Evolutionary conservation across 2,797 vertebrate genomes (phyloP).

Genomic region (Alfaro cultratus): DNA sequence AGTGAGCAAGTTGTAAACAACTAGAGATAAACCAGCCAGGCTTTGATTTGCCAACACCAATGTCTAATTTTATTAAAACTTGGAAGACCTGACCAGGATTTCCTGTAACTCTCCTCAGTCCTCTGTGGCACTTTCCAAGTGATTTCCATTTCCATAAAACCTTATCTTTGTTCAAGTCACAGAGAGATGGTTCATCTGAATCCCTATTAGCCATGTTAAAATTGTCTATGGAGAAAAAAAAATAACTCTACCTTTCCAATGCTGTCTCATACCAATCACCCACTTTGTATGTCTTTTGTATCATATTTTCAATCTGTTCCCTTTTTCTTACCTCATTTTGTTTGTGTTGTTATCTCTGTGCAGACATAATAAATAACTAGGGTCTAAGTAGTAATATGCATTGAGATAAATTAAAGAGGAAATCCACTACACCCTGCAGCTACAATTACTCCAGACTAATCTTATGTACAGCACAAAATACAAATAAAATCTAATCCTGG

Average conservation of each 20-base stretch:
- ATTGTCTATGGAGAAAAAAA: not conserved
- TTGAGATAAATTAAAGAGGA: conserved; percentile 2
- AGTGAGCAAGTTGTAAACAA: not conserved
- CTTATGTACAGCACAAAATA: conserved; percentile 14
- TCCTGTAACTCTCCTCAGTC: not conserved
- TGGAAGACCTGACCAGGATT: not conserved
- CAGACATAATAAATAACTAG: not conserved
- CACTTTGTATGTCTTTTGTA: not conserved
- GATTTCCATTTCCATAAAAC: not conserved
- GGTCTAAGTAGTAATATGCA: conserved; percentile 9
- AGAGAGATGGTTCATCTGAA: not conserved
- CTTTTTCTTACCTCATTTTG: not conserved
- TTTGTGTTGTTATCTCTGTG: not conserved
- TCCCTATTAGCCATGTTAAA: not conserved
- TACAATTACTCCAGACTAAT: conserved; percentile 17
- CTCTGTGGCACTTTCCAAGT: not conserved
- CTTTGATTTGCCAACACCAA: not conserved
- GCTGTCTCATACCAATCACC: not conserved
- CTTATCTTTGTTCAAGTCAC: not conserved
- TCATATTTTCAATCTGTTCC: not conserved
- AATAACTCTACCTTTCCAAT: not conserved
- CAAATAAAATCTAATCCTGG: conserved; percentile 22
- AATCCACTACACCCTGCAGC: not conserved
- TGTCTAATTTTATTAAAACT: not conserved
- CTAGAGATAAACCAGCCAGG: not conserved